Conservation (phyloP, 2,797 vertebrate species). For the Cyprinella venusta region DNA sequence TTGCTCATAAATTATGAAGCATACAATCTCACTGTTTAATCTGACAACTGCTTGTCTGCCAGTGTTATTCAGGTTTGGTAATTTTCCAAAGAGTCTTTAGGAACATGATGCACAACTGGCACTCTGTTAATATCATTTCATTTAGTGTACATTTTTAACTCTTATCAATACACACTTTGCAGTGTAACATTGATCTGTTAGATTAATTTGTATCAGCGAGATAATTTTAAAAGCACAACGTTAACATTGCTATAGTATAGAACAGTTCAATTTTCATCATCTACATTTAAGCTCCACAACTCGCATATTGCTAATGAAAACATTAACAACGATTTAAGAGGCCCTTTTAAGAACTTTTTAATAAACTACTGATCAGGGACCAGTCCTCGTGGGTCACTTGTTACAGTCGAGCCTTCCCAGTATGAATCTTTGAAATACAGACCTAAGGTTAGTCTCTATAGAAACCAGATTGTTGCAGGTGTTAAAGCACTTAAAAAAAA, state of each 20-base stretch:
- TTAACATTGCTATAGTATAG: not conserved
- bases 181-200: not conserved
- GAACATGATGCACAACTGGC: slow-evolving; percentile 19
- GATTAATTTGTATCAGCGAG: not conserved
- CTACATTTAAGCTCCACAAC: slow-evolving; percentile 9
- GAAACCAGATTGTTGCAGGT: not conserved
- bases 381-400: not conserved
- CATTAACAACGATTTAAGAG: not conserved
- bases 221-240: not conserved
- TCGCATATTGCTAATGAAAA: not conserved
- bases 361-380: not conserved
- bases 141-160: not conserved
- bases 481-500: too few species aligned
- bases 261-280: not conserved
- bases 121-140: slow-evolving; percentile 13
- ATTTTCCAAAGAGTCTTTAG: slow-evolving; percentile 49
- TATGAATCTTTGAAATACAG: not conserved
- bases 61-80: slow-evolving; percentile 48
- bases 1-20: slow-evolving; percentile 73
- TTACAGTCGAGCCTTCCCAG: not conserved
- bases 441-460: not conserved
- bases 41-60: slow-evolving; percentile 55
- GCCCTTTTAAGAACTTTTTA: slow-evolving; percentile 8
- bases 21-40: slow-evolving; percentile 59
- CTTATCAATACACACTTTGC: not conserved